phyloP scores from a whole-genome alignment of 2,113 vertebrate genomes.

The Dipodomys merriami region DNA sequence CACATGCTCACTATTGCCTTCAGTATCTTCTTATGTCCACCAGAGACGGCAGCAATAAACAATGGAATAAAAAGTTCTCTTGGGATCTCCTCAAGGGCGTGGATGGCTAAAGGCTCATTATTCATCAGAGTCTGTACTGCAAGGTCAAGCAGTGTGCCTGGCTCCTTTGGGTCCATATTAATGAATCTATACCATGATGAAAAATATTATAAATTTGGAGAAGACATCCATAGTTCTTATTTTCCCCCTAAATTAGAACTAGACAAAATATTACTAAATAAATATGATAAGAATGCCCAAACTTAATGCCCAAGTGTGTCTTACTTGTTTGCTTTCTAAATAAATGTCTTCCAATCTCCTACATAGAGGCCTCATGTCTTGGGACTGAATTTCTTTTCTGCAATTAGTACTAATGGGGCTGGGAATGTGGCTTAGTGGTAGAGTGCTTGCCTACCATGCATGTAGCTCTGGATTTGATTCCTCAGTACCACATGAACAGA shows the following conservation, averaged over 20 bases:
- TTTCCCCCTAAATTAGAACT: no score
- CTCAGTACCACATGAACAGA: no score
- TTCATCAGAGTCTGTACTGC: constrained; percentile 41
- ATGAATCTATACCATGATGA: constrained; percentile 18
- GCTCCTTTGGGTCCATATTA: neutral
- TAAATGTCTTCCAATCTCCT: no score
- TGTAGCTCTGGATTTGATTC: no score
- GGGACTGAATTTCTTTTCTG: no score
- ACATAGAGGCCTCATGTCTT: no score
- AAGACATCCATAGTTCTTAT: neutral
- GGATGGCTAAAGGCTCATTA: constrained; percentile 26
- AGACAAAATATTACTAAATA: neutral
- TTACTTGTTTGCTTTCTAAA: no score
- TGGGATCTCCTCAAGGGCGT: constrained; percentile 33
- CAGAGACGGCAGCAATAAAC: constrained; percentile 20
- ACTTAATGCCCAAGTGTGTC: no score
- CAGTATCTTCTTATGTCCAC: constrained; percentile 4
- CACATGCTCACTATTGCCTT: constrained; percentile 49
- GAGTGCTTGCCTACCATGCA: no score
- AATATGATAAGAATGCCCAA: neutral
- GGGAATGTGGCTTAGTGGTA: no score
- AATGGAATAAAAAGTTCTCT: constrained; percentile 41
- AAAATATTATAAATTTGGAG: neutral
- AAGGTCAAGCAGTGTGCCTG: constrained; percentile 13
- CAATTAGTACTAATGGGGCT: no score